phyloP scores from a whole-genome alignment of 2,113 vertebrate genomes.

The Scytalopus superciliaris region DNA sequence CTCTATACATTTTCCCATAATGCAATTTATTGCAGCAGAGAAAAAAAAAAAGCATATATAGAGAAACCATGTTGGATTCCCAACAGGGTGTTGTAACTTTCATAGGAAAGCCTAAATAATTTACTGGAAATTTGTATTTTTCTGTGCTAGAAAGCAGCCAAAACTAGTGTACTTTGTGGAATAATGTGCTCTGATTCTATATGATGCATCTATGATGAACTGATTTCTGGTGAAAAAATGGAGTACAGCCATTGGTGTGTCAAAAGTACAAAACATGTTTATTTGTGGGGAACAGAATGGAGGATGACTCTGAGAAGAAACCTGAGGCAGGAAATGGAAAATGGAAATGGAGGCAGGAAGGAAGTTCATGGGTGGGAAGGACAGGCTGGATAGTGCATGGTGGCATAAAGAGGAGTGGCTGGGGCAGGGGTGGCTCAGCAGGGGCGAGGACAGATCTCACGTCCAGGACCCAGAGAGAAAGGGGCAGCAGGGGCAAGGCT shows the following conservation, averaged over 20 bases:
- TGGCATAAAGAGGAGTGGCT: fast-evolving
- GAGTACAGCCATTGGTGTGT: background rate
- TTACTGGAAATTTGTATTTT: conserved; percentile 4
- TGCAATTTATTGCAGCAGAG: background rate
- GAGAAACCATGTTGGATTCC: background rate
- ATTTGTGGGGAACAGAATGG: background rate
- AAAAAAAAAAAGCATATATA: background rate
- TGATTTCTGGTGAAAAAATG: background rate
- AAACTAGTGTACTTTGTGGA: background rate
- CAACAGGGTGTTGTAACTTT: background rate
- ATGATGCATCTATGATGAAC: background rate
- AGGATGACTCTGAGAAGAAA: background rate
- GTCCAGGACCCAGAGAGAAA: background rate
- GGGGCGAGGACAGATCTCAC: fast-evolving
- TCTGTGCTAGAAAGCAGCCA: background rate
- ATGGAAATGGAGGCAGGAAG: background rate
- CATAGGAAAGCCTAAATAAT: background rate
- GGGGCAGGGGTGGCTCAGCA: background rate
- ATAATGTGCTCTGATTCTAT: background rate
- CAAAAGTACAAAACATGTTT: background rate
- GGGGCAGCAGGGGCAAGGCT: fast-evolving
- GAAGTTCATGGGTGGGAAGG: background rate
- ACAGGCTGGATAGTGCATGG: background rate
- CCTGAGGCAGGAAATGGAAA: background rate
- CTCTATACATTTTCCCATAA: background rate